Evolutionary conservation across 2,797 vertebrate species (phyloP), one percentile per base, ranked within the genome.

Genomic region (Serranus cabrilla): DNA sequence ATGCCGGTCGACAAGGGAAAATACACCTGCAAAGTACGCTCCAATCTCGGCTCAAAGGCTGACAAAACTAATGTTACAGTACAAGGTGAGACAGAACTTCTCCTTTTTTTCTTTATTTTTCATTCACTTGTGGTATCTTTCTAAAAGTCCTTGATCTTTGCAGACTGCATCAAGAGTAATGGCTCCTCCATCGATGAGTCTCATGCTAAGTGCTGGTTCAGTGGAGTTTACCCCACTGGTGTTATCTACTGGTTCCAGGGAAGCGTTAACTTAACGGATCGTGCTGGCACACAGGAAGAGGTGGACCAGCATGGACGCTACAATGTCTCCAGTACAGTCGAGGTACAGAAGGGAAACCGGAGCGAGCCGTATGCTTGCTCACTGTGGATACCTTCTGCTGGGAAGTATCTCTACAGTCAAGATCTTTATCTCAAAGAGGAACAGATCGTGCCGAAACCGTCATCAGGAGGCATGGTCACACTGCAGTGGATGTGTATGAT

Each of bases 21-120:
- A 0, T 93, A 93, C 65, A 1, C 60, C 50, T 94, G 93, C 75
- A 93, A 91, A 23, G 10, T 93, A 0, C 46, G 0, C 16, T 68
- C 83, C 18, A 23, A 0, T 0, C 0, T 0, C 0, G 89, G 70
- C 23, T 0, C 0, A 0, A 0, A 0, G 0, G 0, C 0, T 0
- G 1, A 0, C 0, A 6, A 0, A 0, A 78, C 78, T 11, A 0
- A 0, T 1, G 23, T 94, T 2, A 70, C 0, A 7, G 23, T 92
- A 10, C 20, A 80, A 76, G 78, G 93, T 93, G 50, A 87, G 91
- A 21, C 2, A 34, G n/a, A 1, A 11, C 4, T 11, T 49, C 58
- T 4, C 2, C 5, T 27, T 11, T 2, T 7, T 5, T 42, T 11
- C 13, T 0, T 0, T 17, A 11, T 4, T 31, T n/a, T 10, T 12